A percentile compares a stretch with the other conserved stretches of the same genome.
These are phyloP conservation scores for Hetaerina titia DNA, from an alignment of 2,888 invertebrate species.

Conservation along the genomic window DNA sequence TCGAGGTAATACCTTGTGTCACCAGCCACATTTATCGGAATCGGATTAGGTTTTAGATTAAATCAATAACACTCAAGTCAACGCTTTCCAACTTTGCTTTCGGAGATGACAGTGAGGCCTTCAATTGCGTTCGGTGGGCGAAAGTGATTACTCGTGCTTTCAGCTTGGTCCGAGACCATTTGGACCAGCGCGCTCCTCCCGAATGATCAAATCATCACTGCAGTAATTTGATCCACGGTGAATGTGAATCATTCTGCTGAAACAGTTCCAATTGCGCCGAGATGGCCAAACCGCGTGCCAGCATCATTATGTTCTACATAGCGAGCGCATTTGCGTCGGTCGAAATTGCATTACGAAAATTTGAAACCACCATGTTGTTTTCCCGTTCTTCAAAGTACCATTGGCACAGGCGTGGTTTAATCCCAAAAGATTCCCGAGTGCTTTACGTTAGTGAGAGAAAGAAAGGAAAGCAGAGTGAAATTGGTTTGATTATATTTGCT, in stretches of 20 bases:
- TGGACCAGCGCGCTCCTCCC: not conserved
- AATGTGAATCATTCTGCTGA: not conserved
- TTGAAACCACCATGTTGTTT: not conserved
- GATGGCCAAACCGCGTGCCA: not conserved
- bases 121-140: not conserved
- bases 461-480: not conserved
- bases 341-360: not conserved
- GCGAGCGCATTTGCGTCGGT: not conserved
- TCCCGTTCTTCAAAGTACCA: not conserved
- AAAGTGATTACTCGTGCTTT: not conserved
- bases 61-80: no score
- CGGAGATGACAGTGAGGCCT: not conserved
- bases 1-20: no score
- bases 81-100: not conserved
- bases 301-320: not conserved
- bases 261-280: not conserved
- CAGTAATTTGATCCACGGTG: not conserved
- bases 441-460: not conserved
- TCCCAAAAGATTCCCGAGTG: not conserved
- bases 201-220: slow-evolving; percentile 19
- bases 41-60: no score
- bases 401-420: not conserved
- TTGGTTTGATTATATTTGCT: not conserved
- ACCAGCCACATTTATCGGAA: no score
- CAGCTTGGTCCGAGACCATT: not conserved